A percentile compares a stretch with the other conserved stretches of the same genome.
phyloP scores from a whole-genome alignment of 1,140 invertebrate species.

The Drosophila virilis region DNA sequence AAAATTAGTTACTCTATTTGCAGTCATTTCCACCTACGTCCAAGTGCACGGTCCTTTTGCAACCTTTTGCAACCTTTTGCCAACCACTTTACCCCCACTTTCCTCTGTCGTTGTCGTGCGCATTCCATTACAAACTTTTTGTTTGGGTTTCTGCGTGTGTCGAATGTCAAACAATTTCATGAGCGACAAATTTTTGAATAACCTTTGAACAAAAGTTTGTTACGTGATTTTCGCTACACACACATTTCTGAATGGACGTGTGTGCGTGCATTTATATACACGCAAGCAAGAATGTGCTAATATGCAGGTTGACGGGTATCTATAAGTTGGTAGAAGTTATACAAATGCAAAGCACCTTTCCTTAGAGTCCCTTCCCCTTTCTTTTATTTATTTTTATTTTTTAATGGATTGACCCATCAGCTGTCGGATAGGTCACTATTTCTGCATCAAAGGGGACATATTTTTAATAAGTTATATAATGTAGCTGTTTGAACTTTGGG shows the following conservation, averaged over 20 bases:
- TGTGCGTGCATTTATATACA: not conserved
- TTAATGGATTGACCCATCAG: too few species aligned
- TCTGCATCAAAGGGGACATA: too few species aligned
- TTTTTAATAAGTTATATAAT: too few species aligned
- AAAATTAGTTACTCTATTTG: conserved; percentile 24
- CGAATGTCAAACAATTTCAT: conserved; percentile 50
- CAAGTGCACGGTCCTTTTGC: not conserved
- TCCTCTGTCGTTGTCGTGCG: not conserved
- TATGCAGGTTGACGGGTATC: not conserved
- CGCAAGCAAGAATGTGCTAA: not conserved
- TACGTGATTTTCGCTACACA: conserved; percentile 4
- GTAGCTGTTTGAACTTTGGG: too few species aligned
- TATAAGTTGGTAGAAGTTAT: too few species aligned
- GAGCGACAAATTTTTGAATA: conserved; percentile 44
- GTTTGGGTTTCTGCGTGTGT: conserved; percentile 41
- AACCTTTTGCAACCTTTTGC: not conserved
- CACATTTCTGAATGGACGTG: not conserved
- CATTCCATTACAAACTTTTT: conserved; percentile 45
- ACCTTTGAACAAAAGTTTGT: conserved; percentile 31
- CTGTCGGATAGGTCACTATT: too few species aligned
- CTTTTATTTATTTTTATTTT: too few species aligned
- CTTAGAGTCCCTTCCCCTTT: too few species aligned
- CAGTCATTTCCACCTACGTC: conserved; percentile 1
- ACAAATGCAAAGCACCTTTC: too few species aligned
- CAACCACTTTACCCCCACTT: not conserved